Evolutionary conservation across 2,888 invertebrate species (phyloP).

Genomic region (Clanis bilineata): DNA sequence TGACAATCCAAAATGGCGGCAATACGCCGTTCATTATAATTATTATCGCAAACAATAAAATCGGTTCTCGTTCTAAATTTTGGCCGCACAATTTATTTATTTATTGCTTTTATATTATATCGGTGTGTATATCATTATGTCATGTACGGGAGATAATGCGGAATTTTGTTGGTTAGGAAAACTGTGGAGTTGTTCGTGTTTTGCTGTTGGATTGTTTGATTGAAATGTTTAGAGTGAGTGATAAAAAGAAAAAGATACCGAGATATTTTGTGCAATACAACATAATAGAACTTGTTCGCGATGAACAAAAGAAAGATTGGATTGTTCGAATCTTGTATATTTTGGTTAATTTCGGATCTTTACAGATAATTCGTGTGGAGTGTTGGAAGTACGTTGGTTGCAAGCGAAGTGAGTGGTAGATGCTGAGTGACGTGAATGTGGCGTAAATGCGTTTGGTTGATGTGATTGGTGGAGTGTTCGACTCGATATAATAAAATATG

Average conservation of each 20-base stretch:
- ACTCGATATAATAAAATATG: too few species aligned
- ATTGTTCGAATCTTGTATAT: too few species aligned
- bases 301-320: too few species aligned
- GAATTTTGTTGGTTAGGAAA: constrained; percentile 59
- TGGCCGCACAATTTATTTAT: constrained; percentile 72
- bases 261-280: neutral
- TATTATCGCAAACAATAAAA: constrained; percentile 69
- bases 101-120: constrained; percentile 81
- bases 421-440: too few species aligned
- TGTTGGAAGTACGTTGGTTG: too few species aligned
- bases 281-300: too few species aligned
- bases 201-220: neutral
- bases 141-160: constrained; percentile 79
- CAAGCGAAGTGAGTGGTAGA: too few species aligned
- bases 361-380: too few species aligned
- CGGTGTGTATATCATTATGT: constrained; percentile 79
- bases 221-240: neutral
- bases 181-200: constrained; percentile 41
- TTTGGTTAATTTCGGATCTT: too few species aligned
- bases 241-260: neutral
- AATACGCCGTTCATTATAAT: constrained; percentile 52
- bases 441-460: too few species aligned
- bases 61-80: constrained; percentile 74
- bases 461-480: too few species aligned
- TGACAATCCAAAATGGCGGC: constrained; percentile 52